These are phyloP conservation scores for Oligia fasciuncula DNA, from an alignment of 2,888 invertebrate genomes.

Conservation along the genomic window DNA sequence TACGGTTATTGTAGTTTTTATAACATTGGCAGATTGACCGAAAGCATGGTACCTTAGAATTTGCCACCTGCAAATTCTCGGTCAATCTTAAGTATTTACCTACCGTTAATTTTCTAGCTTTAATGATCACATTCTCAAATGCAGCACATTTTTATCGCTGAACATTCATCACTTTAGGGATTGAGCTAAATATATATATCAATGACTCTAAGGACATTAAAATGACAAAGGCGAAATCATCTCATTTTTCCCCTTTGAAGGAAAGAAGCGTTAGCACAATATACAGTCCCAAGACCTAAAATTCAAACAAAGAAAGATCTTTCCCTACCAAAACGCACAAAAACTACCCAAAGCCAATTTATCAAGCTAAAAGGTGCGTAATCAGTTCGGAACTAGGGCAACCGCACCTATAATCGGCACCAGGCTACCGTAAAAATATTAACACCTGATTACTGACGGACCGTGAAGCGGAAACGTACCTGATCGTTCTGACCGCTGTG, in stretches of 20 bases:
- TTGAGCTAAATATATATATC: too few relatives aligned
- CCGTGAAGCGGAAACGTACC: conserved; percentile 73
- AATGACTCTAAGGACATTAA: neutral
- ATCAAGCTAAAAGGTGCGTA: conserved; percentile 50
- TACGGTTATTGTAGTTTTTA: conserved; percentile 29
- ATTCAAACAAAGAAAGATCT: conserved; percentile 9
- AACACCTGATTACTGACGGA: conserved; percentile 75
- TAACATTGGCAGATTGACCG: neutral
- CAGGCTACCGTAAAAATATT: conserved; percentile 67
- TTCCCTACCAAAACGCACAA: neutral
- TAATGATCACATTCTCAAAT: neutral
- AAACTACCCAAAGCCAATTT: conserved; percentile 38
- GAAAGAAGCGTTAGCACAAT: neutral
- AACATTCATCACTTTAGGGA: too few relatives aligned
- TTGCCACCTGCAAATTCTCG: neutral
- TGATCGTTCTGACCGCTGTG: conserved; percentile 54
- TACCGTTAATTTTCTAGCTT: neutral
- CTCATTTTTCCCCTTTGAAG: neutral
- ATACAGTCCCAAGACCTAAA: neutral
- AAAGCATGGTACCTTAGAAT: neutral
- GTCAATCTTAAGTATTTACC: neutral
- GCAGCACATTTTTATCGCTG: neutral
- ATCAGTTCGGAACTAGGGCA: conserved; percentile 56
- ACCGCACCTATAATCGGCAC: conserved; percentile 64
- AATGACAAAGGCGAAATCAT: neutral